Conservation (phyloP, 64 coral and sea anemone species). For the Orbicella faveolata region DNA sequence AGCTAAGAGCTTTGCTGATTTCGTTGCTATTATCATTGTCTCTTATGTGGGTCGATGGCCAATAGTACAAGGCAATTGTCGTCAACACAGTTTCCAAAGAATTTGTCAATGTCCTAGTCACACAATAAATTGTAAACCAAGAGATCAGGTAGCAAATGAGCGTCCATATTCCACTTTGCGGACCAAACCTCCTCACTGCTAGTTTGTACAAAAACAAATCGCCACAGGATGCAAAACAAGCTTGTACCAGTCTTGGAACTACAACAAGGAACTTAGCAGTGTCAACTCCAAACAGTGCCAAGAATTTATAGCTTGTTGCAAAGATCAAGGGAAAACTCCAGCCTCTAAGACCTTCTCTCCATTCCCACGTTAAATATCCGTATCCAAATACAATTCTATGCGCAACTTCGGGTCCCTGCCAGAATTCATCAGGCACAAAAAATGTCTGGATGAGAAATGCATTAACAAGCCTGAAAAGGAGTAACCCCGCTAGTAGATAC, state of each 20-base stretch:
- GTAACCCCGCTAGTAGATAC: conserved; percentile 24
- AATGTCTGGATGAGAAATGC: conserved; percentile 65
- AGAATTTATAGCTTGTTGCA: conserved; percentile 57
- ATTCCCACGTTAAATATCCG: conserved; percentile 96
- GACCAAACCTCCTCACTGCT: conserved; percentile 55
- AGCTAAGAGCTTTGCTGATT: conserved; percentile 30
- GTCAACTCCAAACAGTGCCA: conserved; percentile 66
- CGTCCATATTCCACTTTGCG: conserved; percentile 59
- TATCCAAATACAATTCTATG: conserved; percentile 89
- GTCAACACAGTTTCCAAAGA: conserved; percentile 82
- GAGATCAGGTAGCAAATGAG: conserved; percentile 79
- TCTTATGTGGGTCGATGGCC: conserved; percentile 50
- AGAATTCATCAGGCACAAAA: conserved; percentile 97
- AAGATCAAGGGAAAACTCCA: conserved; percentile 84
- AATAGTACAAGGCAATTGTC: conserved; percentile 80
- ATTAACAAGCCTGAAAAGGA: conserved; percentile 79
- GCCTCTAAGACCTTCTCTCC: conserved; percentile 87
- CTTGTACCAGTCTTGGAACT: conserved; percentile 67
- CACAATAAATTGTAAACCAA: conserved; percentile 91
- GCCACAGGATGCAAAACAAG: conserved; percentile 69
- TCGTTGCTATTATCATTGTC: conserved; percentile 15
- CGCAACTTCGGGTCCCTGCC: conserved; percentile 94
- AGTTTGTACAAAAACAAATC: conserved; percentile 89
- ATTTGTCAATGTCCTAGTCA: conserved; percentile 89
- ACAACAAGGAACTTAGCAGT: conserved; percentile 50